Base-by-base conservation (phyloP, 2,888 invertebrate genomes). In the Tenthredo mesomela region DNA sequence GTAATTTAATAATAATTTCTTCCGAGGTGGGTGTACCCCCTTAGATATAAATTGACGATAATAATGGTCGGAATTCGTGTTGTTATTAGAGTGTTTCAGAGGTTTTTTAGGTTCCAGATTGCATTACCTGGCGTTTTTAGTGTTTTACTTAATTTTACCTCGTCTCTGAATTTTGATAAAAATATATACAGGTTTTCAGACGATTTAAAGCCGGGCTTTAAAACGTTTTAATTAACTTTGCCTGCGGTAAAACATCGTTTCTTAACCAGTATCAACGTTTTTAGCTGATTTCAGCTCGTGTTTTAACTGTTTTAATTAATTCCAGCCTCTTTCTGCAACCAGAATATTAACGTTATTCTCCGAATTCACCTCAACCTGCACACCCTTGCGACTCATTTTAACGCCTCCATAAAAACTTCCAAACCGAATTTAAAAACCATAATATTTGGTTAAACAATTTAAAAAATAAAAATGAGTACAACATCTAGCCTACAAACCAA, bases 181-280 rank as follows among this genome's bases (percentile, higher is more conserved):
- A 54, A 7, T 6, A 54, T 54, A 54, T n/a, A 7, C 54, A n/a
- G n/a, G 54, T 6, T 54, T 54, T 54, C 7, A 54, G 1, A n/a
- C n/a, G n/a, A 54, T 54, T 54, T 54, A 54, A 54, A 54, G n/a
- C 54, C 18, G 54, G n/a, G 54, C 54, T 54, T 54, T 54, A 54
- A 47, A 54, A 54, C 54, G n/a, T 54, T 54, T 54, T 54, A 54
- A 54, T 54, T 54, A 54, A n/a, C n/a, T 54, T n/a, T n/a, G 1
- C 18, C 54, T 7, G n/a, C n/a, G 54, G 54, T 54, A n/a, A 10
- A n/a, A 54, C 54, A 54, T 54, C 54, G 54, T 54, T 54, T 54
- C 54, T 54, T 54, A 54, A 54, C 54, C 54, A 54, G 54, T 54
- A 54, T 54, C 54, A 54, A 54, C 54, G n/a, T 54, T 54, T 54